These are phyloP conservation scores for Laothoe populi DNA, from an alignment of 2,888 invertebrate species.

Conservation along the genomic window DNA sequence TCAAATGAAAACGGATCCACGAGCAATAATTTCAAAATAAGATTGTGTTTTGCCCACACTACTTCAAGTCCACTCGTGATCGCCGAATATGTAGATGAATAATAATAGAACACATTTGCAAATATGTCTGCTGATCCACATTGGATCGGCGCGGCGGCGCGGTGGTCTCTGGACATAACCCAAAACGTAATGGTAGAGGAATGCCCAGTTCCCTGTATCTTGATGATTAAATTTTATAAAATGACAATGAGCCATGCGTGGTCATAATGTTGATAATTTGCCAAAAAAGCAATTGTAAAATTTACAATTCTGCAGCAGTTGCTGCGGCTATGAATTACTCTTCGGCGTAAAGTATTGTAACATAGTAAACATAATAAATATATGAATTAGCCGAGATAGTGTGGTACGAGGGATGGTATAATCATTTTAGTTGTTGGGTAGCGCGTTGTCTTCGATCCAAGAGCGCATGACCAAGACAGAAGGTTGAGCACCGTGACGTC, in stretches of 20 bases:
- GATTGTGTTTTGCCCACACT: background rate
- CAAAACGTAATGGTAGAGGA: background rate
- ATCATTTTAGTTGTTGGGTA: conserved; percentile 39
- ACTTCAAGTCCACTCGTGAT: background rate
- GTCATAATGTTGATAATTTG: no score
- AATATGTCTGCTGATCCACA: conserved; percentile 12
- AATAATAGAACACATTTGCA: conserved; percentile 22
- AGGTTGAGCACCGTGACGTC: conserved; percentile 61
- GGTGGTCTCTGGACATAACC: conserved; percentile 23
- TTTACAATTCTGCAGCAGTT: background rate
- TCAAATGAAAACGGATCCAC: background rate
- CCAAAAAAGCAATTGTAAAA: no score
- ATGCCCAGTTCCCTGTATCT: background rate
- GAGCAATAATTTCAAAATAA: conserved; percentile 14
- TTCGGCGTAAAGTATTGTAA: background rate
- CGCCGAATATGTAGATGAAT: conserved; percentile 24
- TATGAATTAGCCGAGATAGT: background rate
- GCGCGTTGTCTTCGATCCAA: conserved; percentile 45
- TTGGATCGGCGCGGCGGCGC: conserved; percentile 1
- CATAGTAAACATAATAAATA: background rate
- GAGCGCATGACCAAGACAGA: conserved; percentile 47
- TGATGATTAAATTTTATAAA: background rate
- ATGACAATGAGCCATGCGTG: background rate
- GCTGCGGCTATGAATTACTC: background rate
- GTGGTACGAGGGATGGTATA: background rate